Evolutionary conservation across 2,797 vertebrate genomes (phyloP), one percentile per base, ranked within the genome.

Genomic region (Clarias platycephalus): DNA sequence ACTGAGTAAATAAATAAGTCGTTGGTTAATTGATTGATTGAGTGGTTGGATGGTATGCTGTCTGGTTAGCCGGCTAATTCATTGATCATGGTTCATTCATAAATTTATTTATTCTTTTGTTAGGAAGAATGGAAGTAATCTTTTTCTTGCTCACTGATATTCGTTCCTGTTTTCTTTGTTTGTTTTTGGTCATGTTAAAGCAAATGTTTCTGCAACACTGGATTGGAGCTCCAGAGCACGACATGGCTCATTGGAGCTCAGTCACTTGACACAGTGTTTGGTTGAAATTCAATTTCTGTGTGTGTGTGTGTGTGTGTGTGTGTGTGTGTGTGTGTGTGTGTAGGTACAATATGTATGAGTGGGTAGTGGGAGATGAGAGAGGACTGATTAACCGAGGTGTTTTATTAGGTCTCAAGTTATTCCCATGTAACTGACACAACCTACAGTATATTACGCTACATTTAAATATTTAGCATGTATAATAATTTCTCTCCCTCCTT

Each of bases 201-300:
- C 67, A 40, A 24, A 70, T 40, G 34, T 72, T 72, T 49, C 24
- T 26, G 70, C 49, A 75, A 18, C 16, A 55, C 26, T 55, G 72
- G 26, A 53, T 71, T 55, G 44, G 44, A 28, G 71, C 71, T 28
- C 55, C n/a, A 75, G 44, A n/a, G 28, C 71, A 74, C n/a, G 49
- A 31, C 49, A 55, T 55, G 49, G 71, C 71, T 53, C 71, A 74
- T 74, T 53, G 71, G n/a, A 53, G n/a, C 44, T 74, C 44, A 53
- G 71, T 26, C 44, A 53, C 71, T 53, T 72, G 12, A 72, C 5
- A 24, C 37, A 49, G 40, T 55, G 44, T 74, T 44, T 28, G 71
- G 13, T 26, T 74, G 5, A 74, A 74, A 18, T 2, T 16, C 16
- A 3, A 20, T 58, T 15, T 16, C 3, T 58, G 57, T 68, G 20